A percentile compares a stretch with the other conserved stretches of the same genome.
Conservation (phyloP, 2,797 vertebrate species). For the Eleutherodactylus coqui region DNA sequence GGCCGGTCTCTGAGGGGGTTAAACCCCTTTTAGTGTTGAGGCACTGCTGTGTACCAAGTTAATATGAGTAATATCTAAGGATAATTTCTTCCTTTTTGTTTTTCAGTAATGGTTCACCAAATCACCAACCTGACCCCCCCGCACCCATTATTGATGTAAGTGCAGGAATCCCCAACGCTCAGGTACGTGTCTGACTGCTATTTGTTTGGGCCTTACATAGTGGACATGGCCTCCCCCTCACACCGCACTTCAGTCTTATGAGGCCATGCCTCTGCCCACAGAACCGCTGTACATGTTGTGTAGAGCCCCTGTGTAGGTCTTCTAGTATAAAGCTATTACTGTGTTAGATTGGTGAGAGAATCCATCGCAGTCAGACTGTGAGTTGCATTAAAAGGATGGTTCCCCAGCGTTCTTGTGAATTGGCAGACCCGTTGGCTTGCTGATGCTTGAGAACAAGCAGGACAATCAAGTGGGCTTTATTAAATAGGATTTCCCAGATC, state of each 20-base stretch:
- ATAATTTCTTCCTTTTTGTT: neutral
- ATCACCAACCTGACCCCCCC: conserved; percentile 90
- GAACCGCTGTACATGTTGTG: neutral
- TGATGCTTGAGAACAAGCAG: too few relatives aligned
- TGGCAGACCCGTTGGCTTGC: too few relatives aligned
- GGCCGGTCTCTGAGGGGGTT: too few relatives aligned
- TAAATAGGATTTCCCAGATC: too few relatives aligned
- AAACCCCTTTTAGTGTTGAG: neutral
- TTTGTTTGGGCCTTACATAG: neutral
- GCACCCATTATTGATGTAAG: conserved; percentile 88
- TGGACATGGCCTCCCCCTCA: neutral
- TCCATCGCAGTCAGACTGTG: too few relatives aligned
- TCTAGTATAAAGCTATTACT: neutral
- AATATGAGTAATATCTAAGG: neutral
- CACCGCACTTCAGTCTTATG: neutral
- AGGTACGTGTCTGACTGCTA: conserved; percentile 24
- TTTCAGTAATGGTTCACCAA: conserved; percentile 91
- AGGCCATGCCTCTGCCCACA: neutral
- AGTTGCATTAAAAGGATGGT: too few relatives aligned
- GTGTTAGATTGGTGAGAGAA: neutral
- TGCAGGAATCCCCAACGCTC: conserved; percentile 66
- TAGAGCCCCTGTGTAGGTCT: neutral
- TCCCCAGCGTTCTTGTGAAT: too few relatives aligned
- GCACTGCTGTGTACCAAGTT: neutral
- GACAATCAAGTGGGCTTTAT: too few relatives aligned